A percentile compares a stretch with the other conserved stretches of the same genome.
These are phyloP conservation scores for Acanthurus leucopareius DNA, from an alignment of 2,797 vertebrate genomes.

Conservation along the genomic window DNA sequence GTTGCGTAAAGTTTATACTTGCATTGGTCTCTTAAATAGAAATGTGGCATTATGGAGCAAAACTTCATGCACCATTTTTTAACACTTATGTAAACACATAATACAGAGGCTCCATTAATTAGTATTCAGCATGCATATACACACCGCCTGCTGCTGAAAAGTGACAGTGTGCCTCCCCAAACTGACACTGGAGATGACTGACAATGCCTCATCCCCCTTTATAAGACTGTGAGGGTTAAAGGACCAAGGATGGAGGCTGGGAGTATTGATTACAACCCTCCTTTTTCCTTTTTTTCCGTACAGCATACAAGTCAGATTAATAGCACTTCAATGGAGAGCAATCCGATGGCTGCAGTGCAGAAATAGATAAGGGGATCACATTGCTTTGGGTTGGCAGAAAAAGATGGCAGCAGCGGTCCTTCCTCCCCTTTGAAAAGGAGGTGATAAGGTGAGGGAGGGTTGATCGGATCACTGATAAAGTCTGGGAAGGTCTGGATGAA, in stretches of 20 bases:
- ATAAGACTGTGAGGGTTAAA: constrained; percentile 15
- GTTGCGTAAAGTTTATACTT: neutral
- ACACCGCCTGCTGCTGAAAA: neutral
- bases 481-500: neutral
- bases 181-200: constrained; percentile 4
- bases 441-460: constrained; percentile 19
- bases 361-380: constrained; percentile 69
- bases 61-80: neutral
- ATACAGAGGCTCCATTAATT: neutral
- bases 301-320: constrained; percentile 65
- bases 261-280: constrained; percentile 57
- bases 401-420: constrained; percentile 24
- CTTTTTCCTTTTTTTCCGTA: constrained; percentile 4
- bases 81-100: neutral
- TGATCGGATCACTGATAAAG: constrained; percentile 22
- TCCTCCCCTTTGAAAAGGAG: constrained; percentile 10
- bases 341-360: constrained; percentile 58
- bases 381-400: constrained; percentile 53
- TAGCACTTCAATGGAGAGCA: constrained; percentile 66
- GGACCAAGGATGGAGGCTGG: constrained; percentile 23
- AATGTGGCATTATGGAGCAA: neutral
- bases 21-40: neutral
- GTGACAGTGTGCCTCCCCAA: neutral
- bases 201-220: constrained; percentile 8
- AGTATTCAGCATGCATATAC: neutral